Evolutionary conservation across 2,113 vertebrate species (phyloP), one percentile per base, ranked within the genome.

Genomic region (Maccullochella peelii): DNA sequence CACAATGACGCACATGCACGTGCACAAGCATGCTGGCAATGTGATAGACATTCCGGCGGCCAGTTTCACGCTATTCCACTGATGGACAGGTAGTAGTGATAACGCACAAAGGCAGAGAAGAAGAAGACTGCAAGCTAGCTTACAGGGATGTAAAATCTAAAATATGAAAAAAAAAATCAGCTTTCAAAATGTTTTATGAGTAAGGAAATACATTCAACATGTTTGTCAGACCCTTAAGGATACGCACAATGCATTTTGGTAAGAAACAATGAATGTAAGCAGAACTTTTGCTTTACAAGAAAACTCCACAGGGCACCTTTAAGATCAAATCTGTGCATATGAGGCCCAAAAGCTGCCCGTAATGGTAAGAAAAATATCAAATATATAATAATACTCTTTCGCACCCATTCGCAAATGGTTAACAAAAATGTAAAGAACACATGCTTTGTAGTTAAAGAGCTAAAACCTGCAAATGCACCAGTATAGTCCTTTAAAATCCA

Each of bases 381-480:
- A n/a, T n/a, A n/a, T n/a, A n/a, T n/a, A n/a, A n/a, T n/a, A n/a
- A n/a, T n/a, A 15, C 55, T 58, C 11, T 6, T 27, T 58, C 5
- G 10, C 20, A 7, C 47, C 15, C 15, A 18, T 49, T 49, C 5
- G 20, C 20, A 52, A 21, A 47, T 25, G 10, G 15, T 30, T 14
- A 47, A 8, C 3, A 2, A 49, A 69, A 18, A 50, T 30, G 9
- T 69, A 36, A 54, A 68, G 25, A 38, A 52, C 47, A 15, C 23
- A 11, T 33, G 55, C 49, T 52, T 62, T 63, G 27, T 8, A 9
- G 49, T 66, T 40, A 50, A 67, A 23, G 33, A 65, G 21, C 40
- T 69, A 33, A 73, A 74, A n/a, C 7, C 30, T 69, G 23, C 44
- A 63, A 77, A 68, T 12, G 49, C 47, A 67, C 33, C 11, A 38